Evolutionary conservation across 2,797 vertebrate genomes (phyloP).

Genomic region (Gymnothorax reevesii): DNA sequence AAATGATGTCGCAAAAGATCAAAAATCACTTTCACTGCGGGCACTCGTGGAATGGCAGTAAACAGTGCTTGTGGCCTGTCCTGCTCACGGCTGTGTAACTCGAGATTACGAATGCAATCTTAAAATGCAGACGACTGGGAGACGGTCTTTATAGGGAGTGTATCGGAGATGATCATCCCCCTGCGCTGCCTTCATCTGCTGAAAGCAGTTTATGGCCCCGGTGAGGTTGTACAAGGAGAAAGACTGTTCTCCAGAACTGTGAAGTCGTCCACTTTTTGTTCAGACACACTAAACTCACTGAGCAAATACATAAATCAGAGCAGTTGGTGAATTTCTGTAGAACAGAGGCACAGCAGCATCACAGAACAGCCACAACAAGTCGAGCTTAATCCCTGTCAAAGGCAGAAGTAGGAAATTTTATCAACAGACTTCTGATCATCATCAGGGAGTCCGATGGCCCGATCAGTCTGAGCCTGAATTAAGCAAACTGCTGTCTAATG

Average conservation of each 20-base stretch:
- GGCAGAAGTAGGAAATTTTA: neutral
- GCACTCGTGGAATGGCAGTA: too few species aligned
- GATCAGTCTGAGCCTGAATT: neutral
- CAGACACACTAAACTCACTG: neutral
- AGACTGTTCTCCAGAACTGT: neutral
- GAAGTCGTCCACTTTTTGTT: neutral
- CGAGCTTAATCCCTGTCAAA: neutral
- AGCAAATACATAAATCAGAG: neutral
- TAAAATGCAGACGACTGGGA: too few species aligned
- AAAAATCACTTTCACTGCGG: too few species aligned
- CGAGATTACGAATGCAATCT: too few species aligned
- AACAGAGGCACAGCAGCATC: neutral
- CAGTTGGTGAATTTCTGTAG: neutral
- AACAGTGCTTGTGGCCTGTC: too few species aligned
- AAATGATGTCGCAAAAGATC: too few species aligned
- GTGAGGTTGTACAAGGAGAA: too few species aligned
- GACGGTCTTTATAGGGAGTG: too few species aligned
- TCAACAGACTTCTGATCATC: neutral
- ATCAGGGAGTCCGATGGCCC: neutral
- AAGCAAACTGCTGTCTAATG: neutral
- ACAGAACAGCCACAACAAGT: neutral
- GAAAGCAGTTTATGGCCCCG: too few species aligned
- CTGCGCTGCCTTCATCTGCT: too few species aligned
- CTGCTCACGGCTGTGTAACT: too few species aligned
- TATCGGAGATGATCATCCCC: too few species aligned